Conservation (phyloP, 2,113 vertebrate species). For the Aepyceros melampus region DNA sequence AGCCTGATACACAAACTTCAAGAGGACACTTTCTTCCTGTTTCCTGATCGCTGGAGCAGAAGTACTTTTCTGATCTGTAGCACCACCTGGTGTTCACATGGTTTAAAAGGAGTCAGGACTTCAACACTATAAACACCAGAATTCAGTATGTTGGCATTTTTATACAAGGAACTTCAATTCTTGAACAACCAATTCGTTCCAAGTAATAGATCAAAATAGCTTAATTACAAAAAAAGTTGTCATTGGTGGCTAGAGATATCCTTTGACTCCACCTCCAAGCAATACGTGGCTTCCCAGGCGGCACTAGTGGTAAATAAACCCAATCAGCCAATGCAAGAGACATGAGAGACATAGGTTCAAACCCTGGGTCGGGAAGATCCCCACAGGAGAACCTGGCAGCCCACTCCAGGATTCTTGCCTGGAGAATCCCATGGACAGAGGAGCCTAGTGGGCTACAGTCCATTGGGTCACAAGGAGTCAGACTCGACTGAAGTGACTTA, state of each 20-base stretch:
- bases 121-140: background rate
- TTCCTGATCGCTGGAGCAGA: background rate
- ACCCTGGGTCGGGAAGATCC: background rate
- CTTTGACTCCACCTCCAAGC: background rate
- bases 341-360: background rate
- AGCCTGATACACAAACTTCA: background rate
- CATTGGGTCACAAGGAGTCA: background rate
- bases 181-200: background rate
- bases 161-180: background rate
- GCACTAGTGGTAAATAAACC: background rate
- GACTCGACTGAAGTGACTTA: background rate
- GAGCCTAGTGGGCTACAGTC: background rate
- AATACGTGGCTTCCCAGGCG: background rate
- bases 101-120: background rate
- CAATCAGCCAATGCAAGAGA: background rate
- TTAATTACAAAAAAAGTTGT: background rate
- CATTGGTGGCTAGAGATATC: background rate
- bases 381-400: background rate
- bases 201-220: background rate
- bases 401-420: background rate
- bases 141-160: background rate
- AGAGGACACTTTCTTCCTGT: background rate
- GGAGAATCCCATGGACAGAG: background rate
- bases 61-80: slow-evolving; percentile 55
- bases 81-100: slow-evolving; percentile 72